Evolutionary conservation across 2,113 vertebrate genomes (phyloP).

Genomic region (Cacatua alba): DNA sequence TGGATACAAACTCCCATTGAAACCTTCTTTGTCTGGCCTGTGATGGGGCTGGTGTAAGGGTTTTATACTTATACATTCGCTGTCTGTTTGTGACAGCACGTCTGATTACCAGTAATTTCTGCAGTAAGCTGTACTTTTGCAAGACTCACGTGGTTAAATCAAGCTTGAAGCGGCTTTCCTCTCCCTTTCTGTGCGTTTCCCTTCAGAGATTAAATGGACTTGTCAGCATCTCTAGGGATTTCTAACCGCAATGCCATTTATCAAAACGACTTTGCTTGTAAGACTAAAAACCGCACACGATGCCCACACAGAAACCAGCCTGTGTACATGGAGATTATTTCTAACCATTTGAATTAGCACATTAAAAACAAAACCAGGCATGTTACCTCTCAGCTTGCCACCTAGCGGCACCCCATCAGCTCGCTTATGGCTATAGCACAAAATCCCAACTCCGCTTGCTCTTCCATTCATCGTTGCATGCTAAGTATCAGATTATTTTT

Average conservation of each 20-base stretch:
- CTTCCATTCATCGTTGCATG: neutral
- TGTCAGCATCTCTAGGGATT: neutral
- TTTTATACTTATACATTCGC: neutral
- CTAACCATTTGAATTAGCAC: neutral
- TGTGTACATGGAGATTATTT: neutral
- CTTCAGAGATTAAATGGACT: neutral
- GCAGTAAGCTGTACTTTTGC: constrained; percentile 27
- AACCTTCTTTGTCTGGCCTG: constrained; percentile 59
- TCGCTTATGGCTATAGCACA: neutral
- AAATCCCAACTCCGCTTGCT: neutral
- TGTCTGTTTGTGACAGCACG: constrained; percentile 40
- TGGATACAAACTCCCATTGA: constrained; percentile 46
- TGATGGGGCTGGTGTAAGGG: neutral
- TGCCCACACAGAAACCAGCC: neutral
- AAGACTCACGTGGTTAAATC: neutral
- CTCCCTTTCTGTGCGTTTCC: neutral
- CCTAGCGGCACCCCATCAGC: neutral
- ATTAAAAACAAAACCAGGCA: neutral
- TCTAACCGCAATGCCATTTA: neutral
- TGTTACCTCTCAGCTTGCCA: neutral
- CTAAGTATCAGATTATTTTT: neutral
- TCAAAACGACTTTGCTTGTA: neutral
- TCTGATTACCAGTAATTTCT: constrained; percentile 48
- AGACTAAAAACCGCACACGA: neutral
- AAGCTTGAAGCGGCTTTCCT: neutral